Conservation (phyloP, 2,888 invertebrate genomes). For the Phytoseiulus persimilis region DNA sequence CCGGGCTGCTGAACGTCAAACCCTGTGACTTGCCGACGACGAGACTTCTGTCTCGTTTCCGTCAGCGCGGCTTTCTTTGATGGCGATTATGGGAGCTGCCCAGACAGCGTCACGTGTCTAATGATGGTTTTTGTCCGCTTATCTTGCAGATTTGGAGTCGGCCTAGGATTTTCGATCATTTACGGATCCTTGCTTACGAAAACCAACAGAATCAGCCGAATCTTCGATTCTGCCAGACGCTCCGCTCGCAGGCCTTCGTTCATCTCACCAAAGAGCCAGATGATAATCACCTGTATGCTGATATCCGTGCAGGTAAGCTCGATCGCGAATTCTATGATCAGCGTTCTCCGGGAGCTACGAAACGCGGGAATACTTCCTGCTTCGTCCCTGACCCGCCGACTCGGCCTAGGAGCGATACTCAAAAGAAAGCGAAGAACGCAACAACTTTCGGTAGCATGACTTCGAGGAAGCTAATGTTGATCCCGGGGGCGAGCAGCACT, state of each 20-base stretch:
- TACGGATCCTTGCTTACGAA: slow-evolving; percentile 62
- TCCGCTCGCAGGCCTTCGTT: slow-evolving; percentile 60
- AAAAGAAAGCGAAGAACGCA: too few relatives aligned
- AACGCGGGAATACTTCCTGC: neutral
- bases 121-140: neutral
- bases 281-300: slow-evolving; percentile 57
- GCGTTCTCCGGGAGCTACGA: too few relatives aligned
- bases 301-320: slow-evolving; percentile 52
- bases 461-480: too few relatives aligned
- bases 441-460: too few relatives aligned
- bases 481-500: too few relatives aligned
- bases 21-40: neutral
- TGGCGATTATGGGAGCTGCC: neutral
- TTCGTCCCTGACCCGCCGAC: neutral
- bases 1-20: neutral
- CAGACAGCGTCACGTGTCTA: neutral
- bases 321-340: neutral
- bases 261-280: slow-evolving; percentile 61
- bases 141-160: slow-evolving; percentile 55
- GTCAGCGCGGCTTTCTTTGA: neutral
- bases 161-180: slow-evolving; percentile 60
- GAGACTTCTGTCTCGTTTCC: neutral
- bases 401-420: too few relatives aligned
- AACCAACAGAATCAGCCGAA: slow-evolving; percentile 59
- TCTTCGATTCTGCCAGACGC: slow-evolving; percentile 59